Evolutionary conservation across 2,888 invertebrate genomes (phyloP).

Genomic region (Noctuana brunneofusca): DNA sequence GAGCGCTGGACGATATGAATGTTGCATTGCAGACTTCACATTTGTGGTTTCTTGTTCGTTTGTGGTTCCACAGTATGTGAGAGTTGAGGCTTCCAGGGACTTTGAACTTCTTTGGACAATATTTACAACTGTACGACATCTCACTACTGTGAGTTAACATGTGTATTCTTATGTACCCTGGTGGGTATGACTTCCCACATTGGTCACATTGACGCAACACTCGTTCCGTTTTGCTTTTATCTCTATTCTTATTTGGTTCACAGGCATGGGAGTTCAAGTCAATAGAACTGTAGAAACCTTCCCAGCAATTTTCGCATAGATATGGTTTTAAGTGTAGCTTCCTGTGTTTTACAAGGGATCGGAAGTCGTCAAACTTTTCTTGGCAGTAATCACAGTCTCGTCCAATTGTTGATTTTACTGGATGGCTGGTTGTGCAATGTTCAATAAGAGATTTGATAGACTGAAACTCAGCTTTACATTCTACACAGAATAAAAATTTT

Average conservation of each 20-base stretch:
- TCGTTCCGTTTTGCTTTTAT: slow-evolving; percentile 56
- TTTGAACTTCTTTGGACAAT: slow-evolving; percentile 77
- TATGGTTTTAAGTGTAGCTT: slow-evolving; percentile 71
- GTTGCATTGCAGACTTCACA: slow-evolving; percentile 77
- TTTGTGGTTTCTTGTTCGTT: slow-evolving; percentile 71
- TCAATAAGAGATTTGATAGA: slow-evolving; percentile 56
- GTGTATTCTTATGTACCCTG: slow-evolving; percentile 74
- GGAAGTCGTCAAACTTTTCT: slow-evolving; percentile 75
- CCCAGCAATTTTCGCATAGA: slow-evolving; percentile 75
- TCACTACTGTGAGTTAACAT: slow-evolving; percentile 73
- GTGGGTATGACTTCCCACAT: slow-evolving; percentile 78
- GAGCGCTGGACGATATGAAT: slow-evolving; percentile 74
- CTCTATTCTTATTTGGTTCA: slow-evolving; percentile 57
- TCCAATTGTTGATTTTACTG: slow-evolving; percentile 59
- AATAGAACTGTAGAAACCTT: slow-evolving; percentile 61
- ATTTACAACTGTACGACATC: slow-evolving; percentile 70
- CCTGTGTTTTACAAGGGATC: slow-evolving; percentile 67
- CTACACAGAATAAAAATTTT: slow-evolving; percentile 64
- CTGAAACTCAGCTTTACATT: slow-evolving; percentile 67
- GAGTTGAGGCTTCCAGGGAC: slow-evolving; percentile 73
- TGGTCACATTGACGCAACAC: slow-evolving; percentile 71
- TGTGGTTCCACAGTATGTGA: slow-evolving; percentile 76
- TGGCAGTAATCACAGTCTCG: slow-evolving; percentile 74
- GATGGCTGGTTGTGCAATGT: slow-evolving; percentile 66
- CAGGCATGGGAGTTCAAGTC: slow-evolving; percentile 63